Evolutionary conservation across 2,113 vertebrate genomes (phyloP), one percentile per base, ranked within the genome.

Genomic region (Pelecanoides urinatrix): DNA sequence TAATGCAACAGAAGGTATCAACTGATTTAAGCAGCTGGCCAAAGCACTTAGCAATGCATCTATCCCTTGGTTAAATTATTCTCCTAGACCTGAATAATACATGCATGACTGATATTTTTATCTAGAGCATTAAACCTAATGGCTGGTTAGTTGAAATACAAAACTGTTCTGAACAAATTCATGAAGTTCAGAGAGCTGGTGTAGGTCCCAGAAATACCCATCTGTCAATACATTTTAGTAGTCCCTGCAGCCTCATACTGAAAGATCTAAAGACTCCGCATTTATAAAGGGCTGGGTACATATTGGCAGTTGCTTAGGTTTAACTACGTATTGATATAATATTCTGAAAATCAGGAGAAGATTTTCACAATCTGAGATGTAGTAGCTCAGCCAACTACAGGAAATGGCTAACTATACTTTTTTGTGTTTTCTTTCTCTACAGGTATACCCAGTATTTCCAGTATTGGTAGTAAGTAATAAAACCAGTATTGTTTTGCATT

Each of bases 391-490:
- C 26, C 56, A 49, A 27, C 27, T 71, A 30, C 34, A 81, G 85
- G 72, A 93, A 89, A 78, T 10, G 55, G 36, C 96, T 98, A 98
- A 98, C 86, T 56, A 62, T 63, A 62, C 8, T 63, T 90, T 89
- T 84, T 96, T 91, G 16, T 98, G 61, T 97, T 98, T 93, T 98
- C 59, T 98, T 92, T 98, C 86, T 98, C 92, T 98, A 38, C 98
- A 99, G 99, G 99, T 99, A 98, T 99, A 95, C 99, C 99, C 97
- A 99, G 99, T 98, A 99, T 98, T 98, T 98, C 99, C 98, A 99
- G 99, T 98, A 99, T 99, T 95, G 99, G 99, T 98, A 99, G 99
- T 99, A 99, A 99, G 99, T 99, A 98, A 98, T 98, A 95, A 95
- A 96, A 96, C 96, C 80, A 98, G 97, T 96, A 95, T 96, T 98